Evolutionary conservation across 2,797 vertebrate species (phyloP).

Genomic region (Hylomyscus alleni): DNA sequence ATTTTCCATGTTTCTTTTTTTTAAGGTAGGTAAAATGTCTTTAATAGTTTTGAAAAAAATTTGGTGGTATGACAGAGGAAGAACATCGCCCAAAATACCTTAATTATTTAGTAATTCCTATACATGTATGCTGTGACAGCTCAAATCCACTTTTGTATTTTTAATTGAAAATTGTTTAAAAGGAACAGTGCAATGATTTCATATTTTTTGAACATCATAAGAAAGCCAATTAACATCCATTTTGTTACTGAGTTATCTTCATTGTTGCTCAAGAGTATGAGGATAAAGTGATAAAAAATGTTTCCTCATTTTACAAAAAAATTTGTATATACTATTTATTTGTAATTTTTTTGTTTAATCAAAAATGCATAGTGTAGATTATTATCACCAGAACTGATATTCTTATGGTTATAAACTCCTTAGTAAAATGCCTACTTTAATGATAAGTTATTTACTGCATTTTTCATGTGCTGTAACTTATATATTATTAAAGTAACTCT

Average conservation of each 20-base stretch:
- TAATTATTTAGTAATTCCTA: conserved; percentile 19
- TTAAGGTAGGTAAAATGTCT: neutral
- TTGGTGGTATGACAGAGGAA: neutral
- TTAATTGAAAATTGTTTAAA: neutral
- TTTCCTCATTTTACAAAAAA: neutral
- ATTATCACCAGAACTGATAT: neutral
- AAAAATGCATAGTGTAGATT: neutral
- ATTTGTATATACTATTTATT: neutral
- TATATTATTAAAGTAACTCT: neutral
- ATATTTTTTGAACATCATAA: neutral
- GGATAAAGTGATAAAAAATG: neutral
- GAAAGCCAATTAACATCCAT: neutral
- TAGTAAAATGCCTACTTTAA: neutral
- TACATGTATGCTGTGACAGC: neutral
- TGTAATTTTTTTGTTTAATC: neutral
- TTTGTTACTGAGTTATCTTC: neutral
- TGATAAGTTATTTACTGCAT: neutral
- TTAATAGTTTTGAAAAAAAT: neutral
- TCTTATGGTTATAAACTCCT: conserved; percentile 47
- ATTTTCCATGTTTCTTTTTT: conserved; percentile 7
- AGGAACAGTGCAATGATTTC: neutral
- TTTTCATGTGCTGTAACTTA: neutral
- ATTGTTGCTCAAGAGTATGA: neutral
- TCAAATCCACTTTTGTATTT: neutral
- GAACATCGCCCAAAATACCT: neutral